These are phyloP conservation scores for Heterotilapia buettikoferi DNA, from an alignment of 2,113 vertebrate genomes.

Conservation along the genomic window DNA sequence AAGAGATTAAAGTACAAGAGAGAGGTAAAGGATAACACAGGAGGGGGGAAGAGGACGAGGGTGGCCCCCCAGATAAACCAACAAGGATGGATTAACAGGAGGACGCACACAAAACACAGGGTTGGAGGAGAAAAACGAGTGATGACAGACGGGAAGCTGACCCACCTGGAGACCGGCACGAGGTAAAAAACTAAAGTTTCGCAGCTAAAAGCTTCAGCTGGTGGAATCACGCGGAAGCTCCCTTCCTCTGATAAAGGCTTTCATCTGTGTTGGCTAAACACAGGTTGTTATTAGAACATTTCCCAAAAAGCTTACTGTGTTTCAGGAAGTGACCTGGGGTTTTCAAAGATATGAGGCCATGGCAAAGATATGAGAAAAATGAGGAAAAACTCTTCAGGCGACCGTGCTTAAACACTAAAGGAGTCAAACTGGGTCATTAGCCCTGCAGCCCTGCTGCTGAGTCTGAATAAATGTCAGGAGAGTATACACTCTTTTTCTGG, in stretches of 20 bases:
- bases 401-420: neutral
- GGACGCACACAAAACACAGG: neutral
- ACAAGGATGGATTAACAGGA: conserved; percentile 18
- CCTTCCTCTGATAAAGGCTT: neutral
- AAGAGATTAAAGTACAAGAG: conserved; percentile 45
- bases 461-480: neutral
- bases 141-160: neutral
- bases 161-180: neutral
- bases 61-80: neutral
- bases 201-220: neutral
- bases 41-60: neutral
- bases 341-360: neutral
- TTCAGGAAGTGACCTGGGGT: neutral
- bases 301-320: neutral
- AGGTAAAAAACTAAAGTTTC: neutral
- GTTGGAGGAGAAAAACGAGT: neutral
- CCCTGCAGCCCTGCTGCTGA: neutral
- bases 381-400: neutral
- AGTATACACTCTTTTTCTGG: neutral
- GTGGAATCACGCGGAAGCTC: neutral
- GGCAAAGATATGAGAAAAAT: neutral
- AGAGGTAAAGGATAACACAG: neutral
- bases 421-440: conserved; percentile 12
- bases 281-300: neutral
- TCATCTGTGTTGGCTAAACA: neutral